phyloP scores from a whole-genome alignment of 2,888 invertebrate genomes.

The Schizaphis graminum region DNA sequence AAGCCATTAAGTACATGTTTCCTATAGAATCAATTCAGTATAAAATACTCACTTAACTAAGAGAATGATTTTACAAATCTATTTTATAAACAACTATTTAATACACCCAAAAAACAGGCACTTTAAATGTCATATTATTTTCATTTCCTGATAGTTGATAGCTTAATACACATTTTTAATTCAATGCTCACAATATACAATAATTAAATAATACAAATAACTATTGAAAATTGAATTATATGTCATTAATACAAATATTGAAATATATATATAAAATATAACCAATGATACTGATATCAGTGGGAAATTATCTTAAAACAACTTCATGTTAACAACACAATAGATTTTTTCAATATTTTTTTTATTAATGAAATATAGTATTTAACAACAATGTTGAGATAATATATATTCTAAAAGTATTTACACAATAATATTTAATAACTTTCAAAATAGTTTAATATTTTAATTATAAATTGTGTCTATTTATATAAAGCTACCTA shows the following conservation, averaged over 20 bases:
- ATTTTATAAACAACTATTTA: no score
- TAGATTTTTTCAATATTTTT: background rate
- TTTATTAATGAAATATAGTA: constrained; percentile 54
- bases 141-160: no score
- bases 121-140: no score
- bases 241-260: background rate
- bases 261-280: background rate
- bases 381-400: constrained; percentile 52
- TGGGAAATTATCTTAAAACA: background rate
- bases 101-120: no score
- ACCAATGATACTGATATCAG: background rate
- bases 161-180: no score
- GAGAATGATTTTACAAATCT: no score
- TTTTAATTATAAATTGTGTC: background rate
- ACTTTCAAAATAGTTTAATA: constrained; percentile 15
- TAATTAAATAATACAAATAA: background rate
- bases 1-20: no score
- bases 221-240: background rate
- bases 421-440: constrained; percentile 45
- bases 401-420: constrained; percentile 55
- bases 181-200: background rate
- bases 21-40: no score
- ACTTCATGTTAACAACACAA: background rate
- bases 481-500: constrained; percentile 39
- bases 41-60: no score